Percentiles rank a stretch among this genome's conserved stretches.
phyloP scores from a whole-genome alignment of 2,888 invertebrate species.

The Euplexia lucipara region DNA sequence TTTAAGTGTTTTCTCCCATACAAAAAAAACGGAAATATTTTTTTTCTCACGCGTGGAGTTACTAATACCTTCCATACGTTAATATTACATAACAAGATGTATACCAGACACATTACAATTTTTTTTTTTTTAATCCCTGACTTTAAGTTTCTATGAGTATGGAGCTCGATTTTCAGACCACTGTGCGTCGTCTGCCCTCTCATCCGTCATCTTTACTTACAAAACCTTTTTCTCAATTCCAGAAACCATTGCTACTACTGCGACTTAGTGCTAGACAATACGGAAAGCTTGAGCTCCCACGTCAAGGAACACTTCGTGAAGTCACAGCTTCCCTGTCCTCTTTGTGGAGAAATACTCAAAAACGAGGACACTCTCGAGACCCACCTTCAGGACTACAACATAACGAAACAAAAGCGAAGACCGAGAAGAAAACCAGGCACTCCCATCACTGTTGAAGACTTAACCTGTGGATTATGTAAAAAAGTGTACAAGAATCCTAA shows the following conservation, averaged over 20 bases:
- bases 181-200: too few species aligned
- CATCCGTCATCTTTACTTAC: not conserved
- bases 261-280: conserved; percentile 66
- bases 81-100: too few species aligned
- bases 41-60: too few species aligned
- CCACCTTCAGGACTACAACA: conserved; percentile 77
- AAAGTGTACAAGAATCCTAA: conserved; percentile 83
- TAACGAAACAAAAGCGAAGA: conserved; percentile 74
- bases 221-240: conserved; percentile 58
- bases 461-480: conserved; percentile 83
- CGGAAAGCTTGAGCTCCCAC: conserved; percentile 68
- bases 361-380: conserved; percentile 76
- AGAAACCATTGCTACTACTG: conserved; percentile 79
- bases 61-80: too few species aligned
- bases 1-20: too few species aligned
- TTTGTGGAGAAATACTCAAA: conserved; percentile 82
- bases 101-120: too few species aligned
- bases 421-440: conserved; percentile 81
- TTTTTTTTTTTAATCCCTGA: too few species aligned
- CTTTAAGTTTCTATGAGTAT: too few species aligned
- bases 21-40: too few species aligned
- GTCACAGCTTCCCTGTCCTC: conserved; percentile 73
- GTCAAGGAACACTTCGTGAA: conserved; percentile 75
- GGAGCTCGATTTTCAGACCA: too few species aligned
- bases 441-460: conserved; percentile 81